These are phyloP conservation scores for Dione vanillae DNA, from an alignment of 2,888 invertebrate genomes.

Conservation along the genomic window DNA sequence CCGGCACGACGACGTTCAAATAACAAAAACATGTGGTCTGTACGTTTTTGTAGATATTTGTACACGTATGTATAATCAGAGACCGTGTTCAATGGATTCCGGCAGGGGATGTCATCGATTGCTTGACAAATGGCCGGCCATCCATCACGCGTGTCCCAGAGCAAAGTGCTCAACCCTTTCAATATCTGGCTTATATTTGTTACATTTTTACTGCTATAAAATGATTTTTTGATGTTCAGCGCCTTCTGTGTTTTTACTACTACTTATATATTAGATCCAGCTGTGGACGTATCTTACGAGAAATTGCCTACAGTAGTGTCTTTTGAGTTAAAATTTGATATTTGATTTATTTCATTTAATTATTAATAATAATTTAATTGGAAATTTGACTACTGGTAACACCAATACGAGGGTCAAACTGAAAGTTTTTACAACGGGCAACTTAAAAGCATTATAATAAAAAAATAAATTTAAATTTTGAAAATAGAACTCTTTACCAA, in stretches of 20 bases:
- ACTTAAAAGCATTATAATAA: too few relatives aligned
- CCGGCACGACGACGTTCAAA: background rate
- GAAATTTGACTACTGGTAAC: too few relatives aligned
- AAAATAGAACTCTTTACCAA: too few relatives aligned
- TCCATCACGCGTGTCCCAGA: conserved; percentile 33
- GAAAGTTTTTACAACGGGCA: too few relatives aligned
- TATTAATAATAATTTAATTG: too few relatives aligned
- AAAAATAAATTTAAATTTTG: too few relatives aligned
- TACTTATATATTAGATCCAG: too few relatives aligned
- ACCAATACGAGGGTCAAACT: too few relatives aligned
- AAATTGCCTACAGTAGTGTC: too few relatives aligned
- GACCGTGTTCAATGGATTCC: conserved; percentile 19
- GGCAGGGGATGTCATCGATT: conserved; percentile 31
- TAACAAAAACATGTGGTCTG: background rate
- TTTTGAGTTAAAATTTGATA: too few relatives aligned
- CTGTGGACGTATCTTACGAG: too few relatives aligned
- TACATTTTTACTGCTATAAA: background rate
- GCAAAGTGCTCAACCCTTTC: conserved; percentile 39
- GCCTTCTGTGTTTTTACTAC: background rate
- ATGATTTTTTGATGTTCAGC: background rate
- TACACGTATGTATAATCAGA: conserved; percentile 9
- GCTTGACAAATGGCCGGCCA: conserved; percentile 37
- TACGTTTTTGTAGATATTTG: background rate
- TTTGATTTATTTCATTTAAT: too few relatives aligned
- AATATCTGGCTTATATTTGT: conserved; percentile 11